Base-by-base conservation (phyloP, 2,113 vertebrate species). In the Eolophus roseicapilla region DNA sequence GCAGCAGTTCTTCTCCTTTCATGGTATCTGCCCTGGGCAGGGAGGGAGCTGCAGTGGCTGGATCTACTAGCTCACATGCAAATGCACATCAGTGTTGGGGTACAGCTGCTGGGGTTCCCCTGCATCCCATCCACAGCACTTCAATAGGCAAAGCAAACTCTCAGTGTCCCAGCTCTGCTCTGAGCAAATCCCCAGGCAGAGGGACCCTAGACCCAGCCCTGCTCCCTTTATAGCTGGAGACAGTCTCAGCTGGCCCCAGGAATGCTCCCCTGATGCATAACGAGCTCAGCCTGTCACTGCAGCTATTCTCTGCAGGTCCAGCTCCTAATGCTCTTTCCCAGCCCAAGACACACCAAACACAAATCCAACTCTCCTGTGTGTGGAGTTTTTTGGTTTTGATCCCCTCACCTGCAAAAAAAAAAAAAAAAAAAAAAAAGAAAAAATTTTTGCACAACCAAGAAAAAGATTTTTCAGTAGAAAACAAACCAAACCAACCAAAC, bases 71-170 rank as follows among this genome's bases (percentile, higher is more conserved):
- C 33, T 59, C n/a, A 13, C 0, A 0, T 29, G 10, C 33, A 57
- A 65, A 5, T 14, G 33, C 4, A 1, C 9, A 8, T 0, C 2
- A 69, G 76, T 7, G 2, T 11, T 0, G 0, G 31, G 27, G 19
- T 18, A 21, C 0, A 10, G 81, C 67, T 79, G 41, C 67, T 46
- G 71, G 25, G 19, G 19, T 9, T 52, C 76, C 20, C 73, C 64
- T 57, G 12, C 27, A 27, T 33, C 67, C 59, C 33, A 7, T 2
- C 49, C 0, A 3, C 8, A 43, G 60, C 57, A 64, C 37, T 39
- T 41, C 12, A 0, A n/a, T 19, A 47, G 67, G 17, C 7, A 19
- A 82, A 28, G 31, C 3, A 18, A 29, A 78, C 6, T 31, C 28
- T 44, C 0, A 0, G 28, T 39, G 16, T 21, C 24, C n/a, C 25